These are phyloP conservation scores for Trogon surrucura DNA, from an alignment of 2,113 vertebrate genomes.

Conservation along the genomic window DNA sequence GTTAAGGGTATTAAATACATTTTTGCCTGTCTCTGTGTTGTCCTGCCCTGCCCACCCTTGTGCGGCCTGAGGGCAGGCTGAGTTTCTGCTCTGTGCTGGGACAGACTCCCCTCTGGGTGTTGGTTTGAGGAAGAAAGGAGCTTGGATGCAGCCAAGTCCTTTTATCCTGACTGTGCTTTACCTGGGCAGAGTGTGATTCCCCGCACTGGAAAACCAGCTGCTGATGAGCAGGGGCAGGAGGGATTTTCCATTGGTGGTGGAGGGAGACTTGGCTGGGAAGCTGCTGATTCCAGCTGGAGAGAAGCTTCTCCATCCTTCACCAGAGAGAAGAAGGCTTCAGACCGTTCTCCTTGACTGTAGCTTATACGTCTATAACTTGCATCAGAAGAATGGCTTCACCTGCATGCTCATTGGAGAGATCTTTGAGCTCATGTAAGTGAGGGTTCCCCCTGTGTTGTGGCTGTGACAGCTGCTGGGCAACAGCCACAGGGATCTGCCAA, in stretches of 20 bases:
- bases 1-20: background rate
- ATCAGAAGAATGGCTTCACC: constrained; percentile 99
- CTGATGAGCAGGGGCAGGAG: background rate
- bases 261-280: background rate
- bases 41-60: background rate
- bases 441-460: background rate
- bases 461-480: background rate
- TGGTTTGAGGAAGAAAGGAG: background rate
- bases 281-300: background rate
- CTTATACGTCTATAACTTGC: constrained; percentile 92
- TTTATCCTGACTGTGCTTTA: background rate
- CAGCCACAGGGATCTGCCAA: background rate
- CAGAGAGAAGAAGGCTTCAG: background rate
- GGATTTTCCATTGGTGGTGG: background rate
- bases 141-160: background rate
- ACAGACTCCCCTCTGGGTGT: background rate
- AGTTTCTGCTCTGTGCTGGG: background rate
- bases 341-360: constrained; percentile 65
- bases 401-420: constrained; percentile 97
- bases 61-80: background rate
- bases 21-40: background rate
- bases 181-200: background rate
- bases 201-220: background rate
- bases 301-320: background rate
- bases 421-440: constrained; percentile 95